Percentiles rank a stretch among this genome's conserved stretches.
Evolutionary conservation across 2,888 invertebrate genomes (phyloP).

Genomic region (Oscheius sp.): DNA sequence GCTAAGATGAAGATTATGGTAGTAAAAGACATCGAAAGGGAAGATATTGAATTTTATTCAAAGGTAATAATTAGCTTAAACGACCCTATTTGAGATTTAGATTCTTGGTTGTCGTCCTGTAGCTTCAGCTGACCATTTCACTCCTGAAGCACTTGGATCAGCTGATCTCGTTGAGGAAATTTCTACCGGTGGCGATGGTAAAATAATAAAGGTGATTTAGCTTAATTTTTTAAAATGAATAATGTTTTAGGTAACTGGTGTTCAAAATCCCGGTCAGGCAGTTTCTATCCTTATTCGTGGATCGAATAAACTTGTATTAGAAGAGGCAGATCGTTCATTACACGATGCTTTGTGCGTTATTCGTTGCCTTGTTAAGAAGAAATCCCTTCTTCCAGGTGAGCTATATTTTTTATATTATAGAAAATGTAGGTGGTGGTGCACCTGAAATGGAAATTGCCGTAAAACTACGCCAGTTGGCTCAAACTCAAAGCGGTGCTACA

Average conservation of each 20-base stretch:
- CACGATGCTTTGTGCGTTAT: conserved; percentile 92
- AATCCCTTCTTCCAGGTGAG: conserved; percentile 69
- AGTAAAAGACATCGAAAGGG: conserved; percentile 94
- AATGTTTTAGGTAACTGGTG: conserved; percentile 83
- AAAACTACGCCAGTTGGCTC: conserved; percentile 82
- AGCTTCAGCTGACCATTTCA: conserved; percentile 97
- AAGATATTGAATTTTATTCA: conserved; percentile 96
- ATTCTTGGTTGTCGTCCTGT: conserved; percentile 79
- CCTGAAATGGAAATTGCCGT: conserved; percentile 94
- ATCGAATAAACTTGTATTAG: conserved; percentile 86
- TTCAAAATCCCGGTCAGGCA: conserved; percentile 86
- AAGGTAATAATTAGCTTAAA: conserved; percentile 74
- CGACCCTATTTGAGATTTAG: conserved; percentile 8
- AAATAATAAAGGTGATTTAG: conserved; percentile 83
- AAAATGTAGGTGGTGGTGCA: conserved; percentile 91
- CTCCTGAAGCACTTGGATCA: conserved; percentile 86
- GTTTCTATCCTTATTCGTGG: conserved; percentile 90
- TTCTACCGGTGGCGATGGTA: conserved; percentile 82
- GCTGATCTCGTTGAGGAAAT: conserved; percentile 95
- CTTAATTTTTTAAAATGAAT: neutral
- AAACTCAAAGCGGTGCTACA: conserved; percentile 84
- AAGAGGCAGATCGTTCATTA: conserved; percentile 87
- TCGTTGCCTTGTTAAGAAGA: conserved; percentile 92
- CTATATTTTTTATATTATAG: neutral
- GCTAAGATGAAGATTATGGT: conserved; percentile 99